Evolutionary conservation across 1,140 invertebrate species (phyloP).

Genomic region (Euwallacea similis): DNA sequence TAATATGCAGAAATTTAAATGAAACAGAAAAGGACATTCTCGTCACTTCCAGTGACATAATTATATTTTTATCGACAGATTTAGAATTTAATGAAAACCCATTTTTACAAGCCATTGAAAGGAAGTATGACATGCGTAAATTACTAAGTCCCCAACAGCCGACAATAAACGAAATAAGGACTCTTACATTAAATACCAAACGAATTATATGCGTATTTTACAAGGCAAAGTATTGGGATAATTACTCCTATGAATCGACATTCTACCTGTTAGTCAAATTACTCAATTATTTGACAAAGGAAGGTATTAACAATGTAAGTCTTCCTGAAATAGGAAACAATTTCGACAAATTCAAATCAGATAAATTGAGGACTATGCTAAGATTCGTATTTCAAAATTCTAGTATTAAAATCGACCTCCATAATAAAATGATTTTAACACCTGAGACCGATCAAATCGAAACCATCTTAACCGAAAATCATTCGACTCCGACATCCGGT

Average conservation of each 20-base stretch:
- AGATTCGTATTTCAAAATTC: slow-evolving; percentile 13
- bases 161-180: too few relatives aligned
- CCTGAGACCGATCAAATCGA: background rate
- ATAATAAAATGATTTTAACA: background rate
- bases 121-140: too few relatives aligned
- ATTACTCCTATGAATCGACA: background rate
- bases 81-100: background rate
- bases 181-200: too few relatives aligned
- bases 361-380: background rate
- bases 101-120: background rate
- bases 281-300: background rate
- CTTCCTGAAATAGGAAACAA: background rate
- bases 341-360: background rate
- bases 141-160: too few relatives aligned
- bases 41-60: background rate
- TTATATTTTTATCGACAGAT: background rate
- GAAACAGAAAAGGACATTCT: background rate
- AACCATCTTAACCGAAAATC: slow-evolving; percentile 14
- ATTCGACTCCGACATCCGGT: background rate
- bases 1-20: background rate
- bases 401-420: background rate
- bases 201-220: background rate
- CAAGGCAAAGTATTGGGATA: background rate
- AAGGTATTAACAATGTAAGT: background rate
- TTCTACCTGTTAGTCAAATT: background rate